A percentile compares a stretch with the other conserved stretches of the same genome.
Conservation (phyloP, 2,797 vertebrate genomes). For the Sitta carolinensis region DNA sequence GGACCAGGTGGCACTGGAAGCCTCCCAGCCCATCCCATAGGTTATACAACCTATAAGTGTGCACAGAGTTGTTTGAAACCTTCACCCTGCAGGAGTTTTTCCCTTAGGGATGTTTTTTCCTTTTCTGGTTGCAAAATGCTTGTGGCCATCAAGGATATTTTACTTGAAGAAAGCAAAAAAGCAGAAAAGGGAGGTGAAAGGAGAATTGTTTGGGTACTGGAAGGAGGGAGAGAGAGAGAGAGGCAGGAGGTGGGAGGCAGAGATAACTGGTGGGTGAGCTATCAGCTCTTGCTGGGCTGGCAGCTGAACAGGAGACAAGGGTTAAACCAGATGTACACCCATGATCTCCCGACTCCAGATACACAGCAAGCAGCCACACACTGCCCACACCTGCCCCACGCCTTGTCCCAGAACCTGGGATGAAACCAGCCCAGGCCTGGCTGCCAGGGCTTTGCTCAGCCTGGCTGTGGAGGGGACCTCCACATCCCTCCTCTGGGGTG, state of each 20-base stretch:
- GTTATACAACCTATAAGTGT: not conserved
- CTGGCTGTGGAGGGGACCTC: fast-evolving
- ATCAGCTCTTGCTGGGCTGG: not conserved
- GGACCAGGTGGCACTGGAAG: not conserved
- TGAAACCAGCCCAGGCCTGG: not conserved
- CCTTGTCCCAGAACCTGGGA: not conserved
- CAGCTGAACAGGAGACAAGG: not conserved
- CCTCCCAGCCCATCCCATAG: not conserved
- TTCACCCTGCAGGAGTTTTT: not conserved
- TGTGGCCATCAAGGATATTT: fast-evolving
- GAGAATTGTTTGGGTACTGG: not conserved
- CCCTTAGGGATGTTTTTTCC: not conserved
- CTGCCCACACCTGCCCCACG: not conserved
- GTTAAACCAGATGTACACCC: not conserved
- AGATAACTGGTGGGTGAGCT: not conserved
- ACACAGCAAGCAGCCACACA: not conserved
- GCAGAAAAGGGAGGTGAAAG: not conserved
- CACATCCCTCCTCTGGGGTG: fast-evolving
- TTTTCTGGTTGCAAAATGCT: not conserved
- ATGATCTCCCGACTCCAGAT: not conserved
- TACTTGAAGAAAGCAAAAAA: not conserved
- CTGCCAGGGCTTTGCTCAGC: not conserved
- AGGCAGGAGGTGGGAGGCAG: not conserved
- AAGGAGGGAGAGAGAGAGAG: not conserved
- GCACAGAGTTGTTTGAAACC: not conserved